Base-by-base conservation (phyloP, 2,888 invertebrate species). In the Lochmaea capreae region DNA sequence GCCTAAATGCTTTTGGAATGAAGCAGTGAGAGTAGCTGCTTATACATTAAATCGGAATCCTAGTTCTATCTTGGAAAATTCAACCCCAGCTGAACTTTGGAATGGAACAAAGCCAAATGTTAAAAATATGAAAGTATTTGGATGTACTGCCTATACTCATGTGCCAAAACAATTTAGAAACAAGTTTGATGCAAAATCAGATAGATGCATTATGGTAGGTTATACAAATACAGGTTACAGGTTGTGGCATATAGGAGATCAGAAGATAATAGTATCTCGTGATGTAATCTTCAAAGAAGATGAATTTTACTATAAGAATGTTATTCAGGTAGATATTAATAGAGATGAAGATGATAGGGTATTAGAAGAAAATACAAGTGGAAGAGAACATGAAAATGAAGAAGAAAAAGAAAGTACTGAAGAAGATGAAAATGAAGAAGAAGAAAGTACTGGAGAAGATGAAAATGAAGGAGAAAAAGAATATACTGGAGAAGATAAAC, bases 51-150 rank as follows among this genome's bases (percentile, higher is more conserved):
- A 61, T 33, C 9, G 61, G 4, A 33, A 14, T 2, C 61, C 26
- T 1, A 26, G 14, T 33, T 33, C 33, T 33, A 6, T 12, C 11
- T 33, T 61, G 9, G 33, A 33, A 61, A 61, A 61, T 33, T 14
- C 9, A 33, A 61, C 12, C 9, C 61, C 61, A 12, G 61, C 11
- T 11, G 61, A 61, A 61, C 5, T 61, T 33, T 61, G 61, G 61
- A 61, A 61, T 33, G 61, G 61, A 2, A 61, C 9, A 14, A 61
- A 61, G 14, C 5, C 61, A 61, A 61, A 61, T 61, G 12, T 61
- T 1, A 11, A 61, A 33, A 61, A 61, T 11, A 42, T 42, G 42
- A 42, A 42, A 42, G 42, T 42, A 11, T 42, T 42, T 42, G 42
- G 11, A 2, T 61, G 14, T 33, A 33, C 14, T 4, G 61, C 12